These are phyloP conservation scores for Cremastinae sp. DNA, from an alignment of 2,888 invertebrate genomes.

Conservation along the genomic window DNA sequence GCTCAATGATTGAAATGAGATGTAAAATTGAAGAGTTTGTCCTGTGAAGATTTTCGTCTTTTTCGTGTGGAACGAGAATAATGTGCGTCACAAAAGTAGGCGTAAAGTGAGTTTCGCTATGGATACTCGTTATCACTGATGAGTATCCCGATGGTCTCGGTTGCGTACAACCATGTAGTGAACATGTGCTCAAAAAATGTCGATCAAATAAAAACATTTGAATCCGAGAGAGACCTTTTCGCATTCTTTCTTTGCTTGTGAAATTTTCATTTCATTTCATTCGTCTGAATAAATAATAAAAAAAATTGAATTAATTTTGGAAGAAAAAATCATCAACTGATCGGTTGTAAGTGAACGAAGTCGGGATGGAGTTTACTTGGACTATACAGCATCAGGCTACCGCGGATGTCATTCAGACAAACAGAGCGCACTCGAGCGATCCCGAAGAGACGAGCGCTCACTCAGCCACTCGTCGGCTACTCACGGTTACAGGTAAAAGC, in stretches of 20 bases:
- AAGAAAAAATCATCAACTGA: not conserved
- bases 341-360: slow-evolving; percentile 1
- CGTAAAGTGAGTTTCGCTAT: slow-evolving; percentile 31
- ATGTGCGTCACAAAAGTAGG: slow-evolving; percentile 53
- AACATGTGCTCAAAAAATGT: slow-evolving; percentile 44
- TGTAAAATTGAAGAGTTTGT: too few species aligned
- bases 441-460: slow-evolving; percentile 68
- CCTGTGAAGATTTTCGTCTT: not conserved
- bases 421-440: slow-evolving; percentile 64
- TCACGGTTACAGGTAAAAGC: slow-evolving; percentile 72
- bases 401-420: slow-evolving; percentile 64
- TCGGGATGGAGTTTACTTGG: slow-evolving; percentile 73
- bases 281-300: not conserved
- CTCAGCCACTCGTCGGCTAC: slow-evolving; percentile 68
- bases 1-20: too few species aligned
- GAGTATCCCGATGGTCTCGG: slow-evolving; percentile 48
- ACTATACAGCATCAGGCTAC: slow-evolving; percentile 70
- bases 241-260: not conserved
- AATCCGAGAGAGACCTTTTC: slow-evolving; percentile 22
- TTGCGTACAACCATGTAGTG: slow-evolving; percentile 57
- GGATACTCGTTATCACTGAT: slow-evolving; percentile 41
- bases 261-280: not conserved
- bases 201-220: slow-evolving; percentile 42
- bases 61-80: slow-evolving; percentile 36
- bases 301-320: not conserved